Base-by-base conservation (phyloP, 2,888 invertebrate species). In the Plusia festucae region DNA sequence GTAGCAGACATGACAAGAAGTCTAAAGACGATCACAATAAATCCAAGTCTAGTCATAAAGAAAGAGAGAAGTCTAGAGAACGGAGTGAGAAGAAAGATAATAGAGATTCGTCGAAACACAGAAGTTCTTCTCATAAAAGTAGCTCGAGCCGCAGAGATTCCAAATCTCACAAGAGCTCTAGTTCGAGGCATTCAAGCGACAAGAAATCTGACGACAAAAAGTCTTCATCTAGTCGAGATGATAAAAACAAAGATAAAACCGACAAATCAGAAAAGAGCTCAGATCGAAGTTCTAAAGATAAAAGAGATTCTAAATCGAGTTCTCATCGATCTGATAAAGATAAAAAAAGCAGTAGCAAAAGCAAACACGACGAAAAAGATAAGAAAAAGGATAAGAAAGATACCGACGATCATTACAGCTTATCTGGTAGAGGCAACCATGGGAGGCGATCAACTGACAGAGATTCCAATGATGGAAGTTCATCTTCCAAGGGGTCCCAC, bases 391-490 rank as follows among this genome's bases (percentile, higher is more conserved):
- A 90, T 22, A 95, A 95, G 81, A 96, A 96, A 83, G 91, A 95
- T 2, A 95, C 94, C 63, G 97, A 98, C 83, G 97, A 98, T 88
- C 97, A 97, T 85, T 96, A 96, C 65, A 96, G 96, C 78, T 92
- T 96, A 6, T 96, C 97, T 44, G 95, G 96, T 0, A 96, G 97
- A 82, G 95, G 95, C 13, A 96, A 95, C 51, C 96, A 96, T 60
- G 96, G 95, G 75, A 95, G 98, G 8, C 95, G 97, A 56, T 98
- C 98, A 0, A 97, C 97, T 0, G 98, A 97, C 79, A 95, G 97
- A 70, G 97, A 98, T 90, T 98, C 98, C 0, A 97, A 97, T 78
- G 98, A 97, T 85, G 97, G 97, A 13, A 95, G 95, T 63, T 95
- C 95, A 2, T 95, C 94, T 0, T 93, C 91, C 0, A 95, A 95